phyloP scores from a whole-genome alignment of 2,888 invertebrate genomes.

The Brachyopa scutellaris region DNA sequence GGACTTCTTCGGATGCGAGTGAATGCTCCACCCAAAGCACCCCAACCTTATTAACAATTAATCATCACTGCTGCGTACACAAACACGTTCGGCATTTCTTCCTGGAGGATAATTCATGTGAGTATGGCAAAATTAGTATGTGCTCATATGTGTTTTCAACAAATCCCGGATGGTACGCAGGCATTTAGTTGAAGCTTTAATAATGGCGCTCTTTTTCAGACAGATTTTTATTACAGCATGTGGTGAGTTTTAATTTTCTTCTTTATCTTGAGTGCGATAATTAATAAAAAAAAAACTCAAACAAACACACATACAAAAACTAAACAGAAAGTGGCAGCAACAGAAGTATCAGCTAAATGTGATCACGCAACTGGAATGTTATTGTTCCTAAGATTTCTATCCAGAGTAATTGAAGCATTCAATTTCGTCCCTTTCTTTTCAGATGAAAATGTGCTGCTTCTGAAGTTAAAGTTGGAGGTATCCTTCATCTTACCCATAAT shows the following conservation, averaged over 20 bases:
- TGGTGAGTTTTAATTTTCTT: slow-evolving; percentile 16
- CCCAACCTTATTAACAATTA: slow-evolving; percentile 38
- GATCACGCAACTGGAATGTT: slow-evolving; percentile 28
- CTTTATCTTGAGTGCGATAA: not conserved
- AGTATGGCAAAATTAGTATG: not conserved
- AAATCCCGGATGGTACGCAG: not conserved
- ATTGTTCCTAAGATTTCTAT: slow-evolving; percentile 3
- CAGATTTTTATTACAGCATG: slow-evolving; percentile 41
- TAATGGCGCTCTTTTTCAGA: slow-evolving; percentile 27
- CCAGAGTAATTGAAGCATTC: slow-evolving; percentile 22
- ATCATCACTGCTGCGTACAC: slow-evolving; percentile 37
- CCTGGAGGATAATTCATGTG: not conserved
- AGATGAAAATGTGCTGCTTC: not conserved
- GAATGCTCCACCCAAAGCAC: not conserved
- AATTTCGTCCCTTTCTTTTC: not conserved
- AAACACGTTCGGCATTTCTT: slow-evolving; percentile 24
- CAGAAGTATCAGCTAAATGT: not conserved
- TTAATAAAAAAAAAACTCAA: slow-evolving; percentile 1
- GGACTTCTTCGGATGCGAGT: slow-evolving; percentile 27
- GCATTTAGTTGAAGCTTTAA: not conserved
- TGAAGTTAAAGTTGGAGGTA: not conserved
- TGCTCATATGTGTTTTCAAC: too few relatives aligned
- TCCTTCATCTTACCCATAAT: not conserved
- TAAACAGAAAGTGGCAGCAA: not conserved
- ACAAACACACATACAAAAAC: too few relatives aligned